Conservation (phyloP, 2,888 invertebrate genomes). For the Eledona agricola region DNA sequence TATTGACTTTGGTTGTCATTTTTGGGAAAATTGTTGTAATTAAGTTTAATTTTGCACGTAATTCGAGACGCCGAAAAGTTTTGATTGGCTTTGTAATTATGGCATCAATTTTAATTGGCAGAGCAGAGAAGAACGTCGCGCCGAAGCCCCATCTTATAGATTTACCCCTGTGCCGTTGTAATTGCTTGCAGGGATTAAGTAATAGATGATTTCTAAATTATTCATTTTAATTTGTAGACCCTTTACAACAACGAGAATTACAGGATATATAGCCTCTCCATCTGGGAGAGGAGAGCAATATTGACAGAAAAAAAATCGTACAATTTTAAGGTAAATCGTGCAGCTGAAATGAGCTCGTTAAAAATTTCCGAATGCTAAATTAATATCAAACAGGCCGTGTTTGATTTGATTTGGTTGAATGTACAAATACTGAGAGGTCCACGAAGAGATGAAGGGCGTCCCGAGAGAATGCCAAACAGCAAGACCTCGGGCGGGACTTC, state of each 20-base stretch:
- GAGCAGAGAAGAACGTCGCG: constrained; percentile 45
- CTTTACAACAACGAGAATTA: constrained; percentile 50
- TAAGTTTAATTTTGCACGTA: constrained; percentile 56
- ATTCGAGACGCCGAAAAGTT: constrained; percentile 57
- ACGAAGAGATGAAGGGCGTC: constrained; percentile 35
- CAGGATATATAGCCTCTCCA: constrained; percentile 45
- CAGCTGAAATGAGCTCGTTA: constrained; percentile 16
- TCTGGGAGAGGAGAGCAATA: constrained; percentile 22
- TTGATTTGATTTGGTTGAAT: constrained; percentile 43
- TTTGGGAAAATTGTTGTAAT: constrained; percentile 49
- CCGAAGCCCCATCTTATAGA: constrained; percentile 49
- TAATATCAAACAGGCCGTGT: constrained; percentile 40
- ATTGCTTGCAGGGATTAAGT: constrained; percentile 59
- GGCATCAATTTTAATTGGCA: constrained; percentile 62
- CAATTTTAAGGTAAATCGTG: constrained; percentile 15
- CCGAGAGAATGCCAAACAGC: constrained; percentile 37
- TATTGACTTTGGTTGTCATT: constrained; percentile 51
- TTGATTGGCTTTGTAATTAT: constrained; percentile 62
- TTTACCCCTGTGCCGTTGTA: constrained; percentile 56
- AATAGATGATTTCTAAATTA: constrained; percentile 59
- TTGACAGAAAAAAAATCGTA: constrained; percentile 19
- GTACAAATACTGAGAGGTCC: constrained; percentile 41
- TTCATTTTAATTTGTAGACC: constrained; percentile 57
- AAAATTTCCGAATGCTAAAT: constrained; percentile 36
- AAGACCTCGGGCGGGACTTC: constrained; percentile 35